Evolutionary conservation across 2,888 invertebrate species (phyloP), one percentile per base, ranked within the genome.

Genomic region (Ophion ellenae): DNA sequence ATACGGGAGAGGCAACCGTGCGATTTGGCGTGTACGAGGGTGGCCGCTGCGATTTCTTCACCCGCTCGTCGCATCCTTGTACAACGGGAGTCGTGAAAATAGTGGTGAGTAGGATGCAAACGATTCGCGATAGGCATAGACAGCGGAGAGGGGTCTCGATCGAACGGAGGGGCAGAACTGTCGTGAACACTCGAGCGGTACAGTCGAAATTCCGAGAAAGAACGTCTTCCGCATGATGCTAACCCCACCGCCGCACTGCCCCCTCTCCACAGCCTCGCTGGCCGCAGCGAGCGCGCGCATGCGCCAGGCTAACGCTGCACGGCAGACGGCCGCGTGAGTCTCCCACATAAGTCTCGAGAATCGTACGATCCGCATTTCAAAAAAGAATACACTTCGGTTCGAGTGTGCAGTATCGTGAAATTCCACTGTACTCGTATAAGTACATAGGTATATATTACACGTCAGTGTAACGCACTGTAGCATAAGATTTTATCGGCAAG

Each of bases 91-190:
- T 84, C 83, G 87, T 86, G 87, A 87, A 88, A 88, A 88, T 81
- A 89, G 87, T 85, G 90, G 89, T 90, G 90, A 90, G 90, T 87
- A 85, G 24, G 87, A 87, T 84, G 82, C 85, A 79, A 70, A 73
- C 64, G 82, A 83, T 78, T 66, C 71, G 64, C 47, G 75, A 70
- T 47, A 78, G 61, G n/a, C 57, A n/a, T 59, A 76, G 67, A 81
- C 78, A 83, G 74, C 63, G 77, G 76, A 73, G 81, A 80, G 77
- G 66, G 14, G 63, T 66, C 47, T 47, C 63, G 79, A 78, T 70
- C 80, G 74, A 83, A 78, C 32, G 78, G 83, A 71, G 83, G 81
- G 69, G 83, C 28, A 73, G 73, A 66, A 77, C 53, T 32, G 28
- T 64, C 79, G 74, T 61, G 78, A 75, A 73, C 40, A 20, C 40